Percentiles rank a stretch among this genome's conserved stretches.
These are phyloP conservation scores for Oxycera nigricornis DNA, from an alignment of 2,888 invertebrate species.

Conservation along the genomic window DNA sequence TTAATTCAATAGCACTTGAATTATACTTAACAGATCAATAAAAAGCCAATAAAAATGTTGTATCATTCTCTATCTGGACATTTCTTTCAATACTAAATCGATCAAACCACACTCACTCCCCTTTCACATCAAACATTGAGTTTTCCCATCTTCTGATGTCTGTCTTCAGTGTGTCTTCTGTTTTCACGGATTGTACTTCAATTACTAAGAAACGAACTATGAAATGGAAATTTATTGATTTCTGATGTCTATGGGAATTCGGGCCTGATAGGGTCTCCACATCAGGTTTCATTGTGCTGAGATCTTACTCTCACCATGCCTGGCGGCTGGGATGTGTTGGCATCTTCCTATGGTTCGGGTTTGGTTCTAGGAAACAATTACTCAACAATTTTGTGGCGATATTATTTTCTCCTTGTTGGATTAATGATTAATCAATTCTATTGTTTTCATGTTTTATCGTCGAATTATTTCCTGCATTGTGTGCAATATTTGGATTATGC, in stretches of 20 bases:
- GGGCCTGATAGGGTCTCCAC: conserved; percentile 15
- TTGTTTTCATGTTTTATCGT: no score
- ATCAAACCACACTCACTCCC: conserved; percentile 21
- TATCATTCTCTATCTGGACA: conserved; percentile 9
- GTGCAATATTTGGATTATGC: no score
- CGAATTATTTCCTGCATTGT: no score
- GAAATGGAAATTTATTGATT: conserved; percentile 38
- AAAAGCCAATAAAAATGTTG: conserved; percentile 32
- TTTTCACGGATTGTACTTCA: conserved; percentile 27
- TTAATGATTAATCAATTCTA: conserved; percentile 17
- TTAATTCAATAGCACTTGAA: conserved; percentile 26
- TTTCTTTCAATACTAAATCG: conserved; percentile 27
- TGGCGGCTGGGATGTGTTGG: no score
- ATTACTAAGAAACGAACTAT: conserved; percentile 35
- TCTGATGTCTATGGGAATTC: conserved; percentile 31
- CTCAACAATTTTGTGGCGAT: conserved; percentile 1
- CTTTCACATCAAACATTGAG: background rate
- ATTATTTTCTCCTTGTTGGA: background rate
- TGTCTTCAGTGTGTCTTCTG: background rate
- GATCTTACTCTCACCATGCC: no score
- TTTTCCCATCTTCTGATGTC: conserved; percentile 12
- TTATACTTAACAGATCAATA: conserved; percentile 33
- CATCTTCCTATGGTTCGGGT: no score
- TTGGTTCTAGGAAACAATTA: conserved; percentile 10
- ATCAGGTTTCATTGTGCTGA: conserved; percentile 4